Percentiles rank a stretch among this genome's conserved stretches.
These are phyloP conservation scores for Hypercompe scribonia DNA, from an alignment of 2,888 invertebrate species.

Conservation along the genomic window DNA sequence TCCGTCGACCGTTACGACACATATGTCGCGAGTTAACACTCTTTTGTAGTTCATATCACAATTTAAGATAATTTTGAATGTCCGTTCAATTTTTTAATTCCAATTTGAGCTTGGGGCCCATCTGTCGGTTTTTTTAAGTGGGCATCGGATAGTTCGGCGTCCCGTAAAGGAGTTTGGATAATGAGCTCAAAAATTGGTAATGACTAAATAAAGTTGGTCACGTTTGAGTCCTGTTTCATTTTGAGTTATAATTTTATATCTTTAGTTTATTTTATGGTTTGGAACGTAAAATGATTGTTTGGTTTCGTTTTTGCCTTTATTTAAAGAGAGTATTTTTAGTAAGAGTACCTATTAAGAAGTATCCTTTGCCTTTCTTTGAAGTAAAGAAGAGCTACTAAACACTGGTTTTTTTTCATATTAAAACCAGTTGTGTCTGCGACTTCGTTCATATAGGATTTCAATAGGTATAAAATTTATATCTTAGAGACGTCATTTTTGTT, in stretches of 20 bases:
- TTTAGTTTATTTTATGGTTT: slow-evolving; percentile 61
- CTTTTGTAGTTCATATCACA: slow-evolving; percentile 83
- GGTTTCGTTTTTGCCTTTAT: slow-evolving; percentile 26
- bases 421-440: background rate
- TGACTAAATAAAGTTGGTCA: slow-evolving; percentile 76
- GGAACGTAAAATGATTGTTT: slow-evolving; percentile 56
- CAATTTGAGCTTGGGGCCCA: slow-evolving; percentile 76
- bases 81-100: slow-evolving; percentile 78
- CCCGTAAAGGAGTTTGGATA: slow-evolving; percentile 76
- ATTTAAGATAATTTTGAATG: slow-evolving; percentile 85
- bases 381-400: background rate
- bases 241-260: slow-evolving; percentile 72
- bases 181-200: slow-evolving; percentile 82
- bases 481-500: too few relatives aligned
- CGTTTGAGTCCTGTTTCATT: slow-evolving; percentile 67
- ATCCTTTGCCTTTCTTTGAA: background rate
- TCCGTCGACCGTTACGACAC: slow-evolving; percentile 62
- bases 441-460: too few relatives aligned
- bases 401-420: background rate
- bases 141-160: slow-evolving; percentile 76
- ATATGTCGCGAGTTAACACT: slow-evolving; percentile 82
- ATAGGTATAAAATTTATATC: too few relatives aligned
- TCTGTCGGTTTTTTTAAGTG: slow-evolving; percentile 78
- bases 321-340: too few relatives aligned
- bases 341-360: background rate